Conservation (phyloP, 2,888 invertebrate genomes). For the Spatulosminthurus flaviceps region DNA sequence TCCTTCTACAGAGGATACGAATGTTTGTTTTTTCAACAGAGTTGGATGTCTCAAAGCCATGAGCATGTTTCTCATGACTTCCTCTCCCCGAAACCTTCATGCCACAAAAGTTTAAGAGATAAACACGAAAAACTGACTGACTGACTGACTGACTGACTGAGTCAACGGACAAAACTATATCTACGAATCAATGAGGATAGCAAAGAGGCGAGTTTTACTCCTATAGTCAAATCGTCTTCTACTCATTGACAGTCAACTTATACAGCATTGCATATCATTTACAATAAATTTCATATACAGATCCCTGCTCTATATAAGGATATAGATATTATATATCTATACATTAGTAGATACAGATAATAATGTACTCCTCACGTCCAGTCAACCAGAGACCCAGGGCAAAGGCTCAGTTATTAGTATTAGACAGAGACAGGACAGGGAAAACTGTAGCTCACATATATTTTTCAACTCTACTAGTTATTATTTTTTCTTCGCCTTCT, state of each 20-base stretch:
- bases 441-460: too few species aligned
- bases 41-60: constrained; percentile 47
- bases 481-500: too few species aligned
- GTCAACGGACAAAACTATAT: constrained; percentile 39
- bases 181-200: neutral
- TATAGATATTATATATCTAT: too few species aligned
- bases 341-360: too few species aligned
- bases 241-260: neutral
- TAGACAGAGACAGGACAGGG: too few species aligned
- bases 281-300: neutral
- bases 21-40: constrained; percentile 56
- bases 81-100: constrained; percentile 47
- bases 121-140: constrained; percentile 44
- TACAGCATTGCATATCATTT: neutral
- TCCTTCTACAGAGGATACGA: constrained; percentile 45
- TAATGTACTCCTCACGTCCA: too few species aligned
- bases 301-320: too few species aligned
- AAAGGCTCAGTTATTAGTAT: too few species aligned
- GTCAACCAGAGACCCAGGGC: too few species aligned
- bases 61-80: constrained; percentile 46
- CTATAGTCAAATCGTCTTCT: neutral
- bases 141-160: too few species aligned
- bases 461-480: too few species aligned
- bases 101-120: constrained; percentile 44
- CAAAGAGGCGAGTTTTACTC: neutral